Evolutionary conservation across 2,797 vertebrate genomes (phyloP).

Genomic region (Lepidocolaptes lacrymiger): DNA sequence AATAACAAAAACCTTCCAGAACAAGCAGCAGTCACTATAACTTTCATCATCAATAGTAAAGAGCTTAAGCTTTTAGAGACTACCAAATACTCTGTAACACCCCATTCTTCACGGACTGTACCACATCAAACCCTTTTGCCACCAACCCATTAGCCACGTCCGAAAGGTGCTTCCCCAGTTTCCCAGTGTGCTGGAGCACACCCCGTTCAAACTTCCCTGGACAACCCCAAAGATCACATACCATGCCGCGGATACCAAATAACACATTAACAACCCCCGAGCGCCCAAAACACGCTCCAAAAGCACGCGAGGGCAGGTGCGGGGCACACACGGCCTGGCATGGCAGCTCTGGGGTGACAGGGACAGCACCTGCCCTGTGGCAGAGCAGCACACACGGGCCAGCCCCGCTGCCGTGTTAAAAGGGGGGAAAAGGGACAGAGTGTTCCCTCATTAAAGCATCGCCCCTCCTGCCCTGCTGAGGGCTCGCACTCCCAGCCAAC

Average conservation of each 20-base stretch:
- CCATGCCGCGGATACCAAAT: neutral
- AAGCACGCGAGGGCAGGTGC: neutral
- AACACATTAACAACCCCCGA: neutral
- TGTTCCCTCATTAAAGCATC: neutral
- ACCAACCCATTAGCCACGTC: neutral
- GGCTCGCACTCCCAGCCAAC: neutral
- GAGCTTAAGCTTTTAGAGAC: neutral
- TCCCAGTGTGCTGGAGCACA: neutral
- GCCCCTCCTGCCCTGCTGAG: neutral
- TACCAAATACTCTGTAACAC: neutral
- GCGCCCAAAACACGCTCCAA: neutral
- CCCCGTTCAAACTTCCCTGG: neutral
- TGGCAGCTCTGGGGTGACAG: too few relatives aligned
- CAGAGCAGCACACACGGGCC: neutral
- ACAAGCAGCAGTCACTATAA: neutral
- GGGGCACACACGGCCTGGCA: neutral
- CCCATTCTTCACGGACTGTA: neutral
- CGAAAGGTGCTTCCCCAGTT: neutral
- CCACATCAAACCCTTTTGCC: neutral
- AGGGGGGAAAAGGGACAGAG: neutral
- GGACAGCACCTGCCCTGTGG: neutral
- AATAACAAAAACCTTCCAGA: neutral
- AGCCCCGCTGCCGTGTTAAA: neutral
- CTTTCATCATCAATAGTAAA: neutral
- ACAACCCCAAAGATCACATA: neutral